Base-by-base conservation (phyloP, 2,888 invertebrate genomes). In the Cyaniris semiargus region DNA sequence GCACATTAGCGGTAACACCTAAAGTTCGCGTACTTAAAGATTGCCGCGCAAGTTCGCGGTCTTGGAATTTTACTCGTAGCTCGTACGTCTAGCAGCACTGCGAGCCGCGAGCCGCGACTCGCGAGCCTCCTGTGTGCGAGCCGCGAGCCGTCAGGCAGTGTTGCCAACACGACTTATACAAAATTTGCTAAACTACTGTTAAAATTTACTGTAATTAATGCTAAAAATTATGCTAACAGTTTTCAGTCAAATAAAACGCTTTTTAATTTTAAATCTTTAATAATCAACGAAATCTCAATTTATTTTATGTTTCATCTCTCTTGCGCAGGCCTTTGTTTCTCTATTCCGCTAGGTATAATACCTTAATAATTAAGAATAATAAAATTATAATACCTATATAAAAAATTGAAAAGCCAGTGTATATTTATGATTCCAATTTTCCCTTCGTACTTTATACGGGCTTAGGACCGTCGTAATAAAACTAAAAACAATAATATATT, bases 141-240 rank as follows among this genome's bases (percentile, higher is more conserved):
- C 56, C 56, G 56, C 56, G 56, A 56, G 56, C 56, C 56, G 56
- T 18, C 56, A 56, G 48, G 48, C 48, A 48, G 48, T 48, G 48
- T 48, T 48, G 48, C 48, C 48, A 48, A 48, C 48, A 66, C 66
- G 66, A 18, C 66, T 21, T 0, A 66, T 66, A 66, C 66, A 66
- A 66, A 66, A 66, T 66, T 66, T 66, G 66, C 66, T 66, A 66
- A 66, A 27, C 66, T 66, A 66, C 66, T 66, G 66, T 66, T 66
- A 66, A 66, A 66, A 66, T 66, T 66, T 66, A 23, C 21, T 27
- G 8, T 23, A 66, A 66, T 23, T 66, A 23, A 66, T 66, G 66
- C 66, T 21, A 66, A 66, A 66, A 66, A 66, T 66, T 23, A 66
- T 66, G 23, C 66, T 66, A 66, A 23, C 66, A 66, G 0, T 66